These are phyloP conservation scores for Spicauda simplicius DNA, from an alignment of 2,888 invertebrate species.

Conservation along the genomic window DNA sequence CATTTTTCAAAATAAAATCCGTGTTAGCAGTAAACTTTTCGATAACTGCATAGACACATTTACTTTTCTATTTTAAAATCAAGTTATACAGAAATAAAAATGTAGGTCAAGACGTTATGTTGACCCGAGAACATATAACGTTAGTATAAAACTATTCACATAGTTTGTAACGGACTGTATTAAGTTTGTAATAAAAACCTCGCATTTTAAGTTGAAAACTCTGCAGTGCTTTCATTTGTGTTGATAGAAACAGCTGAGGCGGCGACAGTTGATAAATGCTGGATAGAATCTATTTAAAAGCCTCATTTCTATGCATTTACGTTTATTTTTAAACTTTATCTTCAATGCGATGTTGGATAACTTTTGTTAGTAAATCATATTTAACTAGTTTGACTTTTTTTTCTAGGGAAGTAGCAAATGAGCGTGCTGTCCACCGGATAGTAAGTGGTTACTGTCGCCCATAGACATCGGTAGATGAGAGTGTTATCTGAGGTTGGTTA, in stretches of 20 bases:
- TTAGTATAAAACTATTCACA: slow-evolving; percentile 10
- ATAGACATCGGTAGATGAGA: too few relatives aligned
- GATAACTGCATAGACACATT: background rate
- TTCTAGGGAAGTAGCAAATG: too few relatives aligned
- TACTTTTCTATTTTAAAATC: slow-evolving; percentile 7
- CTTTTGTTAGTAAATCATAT: background rate
- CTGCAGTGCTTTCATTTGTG: slow-evolving; percentile 27
- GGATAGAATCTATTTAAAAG: slow-evolving; percentile 19
- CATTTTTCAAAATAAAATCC: too few relatives aligned
- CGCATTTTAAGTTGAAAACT: slow-evolving; percentile 30
- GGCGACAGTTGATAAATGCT: slow-evolving; percentile 31
- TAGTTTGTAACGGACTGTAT: slow-evolving; percentile 14
- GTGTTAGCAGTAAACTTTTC: too few relatives aligned
- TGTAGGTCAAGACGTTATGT: slow-evolving; percentile 15
- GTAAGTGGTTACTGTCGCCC: too few relatives aligned
- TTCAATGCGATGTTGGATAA: background rate
- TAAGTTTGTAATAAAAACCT: slow-evolving; percentile 25
- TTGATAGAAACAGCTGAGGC: slow-evolving; percentile 20
- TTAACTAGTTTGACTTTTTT: background rate
- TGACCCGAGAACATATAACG: slow-evolving; percentile 8
- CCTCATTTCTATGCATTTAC: slow-evolving; percentile 8
- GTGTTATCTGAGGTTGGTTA: too few relatives aligned
- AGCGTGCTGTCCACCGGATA: too few relatives aligned
- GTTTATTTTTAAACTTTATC: slow-evolving; percentile 14
- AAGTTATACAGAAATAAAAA: slow-evolving; percentile 5